Percentiles rank a stretch among this genome's conserved stretches.
Evolutionary conservation across 2,797 vertebrate genomes (phyloP).

Genomic region (Rhinatrema bivittatum): DNA sequence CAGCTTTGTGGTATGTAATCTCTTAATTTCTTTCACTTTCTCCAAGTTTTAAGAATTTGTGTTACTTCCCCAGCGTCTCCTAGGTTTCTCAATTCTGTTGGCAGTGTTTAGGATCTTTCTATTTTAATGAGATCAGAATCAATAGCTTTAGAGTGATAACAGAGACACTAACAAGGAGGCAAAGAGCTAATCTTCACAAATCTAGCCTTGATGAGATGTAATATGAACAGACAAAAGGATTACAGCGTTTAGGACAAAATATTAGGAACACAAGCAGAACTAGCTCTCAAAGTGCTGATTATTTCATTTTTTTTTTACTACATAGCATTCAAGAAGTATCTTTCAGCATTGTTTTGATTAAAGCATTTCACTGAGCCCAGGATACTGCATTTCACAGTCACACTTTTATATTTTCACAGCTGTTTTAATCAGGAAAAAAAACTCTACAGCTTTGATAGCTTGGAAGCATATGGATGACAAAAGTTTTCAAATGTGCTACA

Average conservation of each 20-base stretch:
- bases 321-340: neutral
- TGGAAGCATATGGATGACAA: constrained; percentile 26
- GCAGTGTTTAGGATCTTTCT: constrained; percentile 22
- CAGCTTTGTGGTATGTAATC: no score
- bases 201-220: constrained; percentile 13
- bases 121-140: constrained; percentile 18
- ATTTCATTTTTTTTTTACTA: constrained; percentile 30
- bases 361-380: constrained; percentile 18
- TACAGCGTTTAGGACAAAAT: constrained; percentile 32
- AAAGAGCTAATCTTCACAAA: constrained; percentile 20
- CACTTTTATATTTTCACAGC: constrained; percentile 24
- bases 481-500: constrained; percentile 12
- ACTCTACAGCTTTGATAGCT: constrained; percentile 31
- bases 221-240: constrained; percentile 19
- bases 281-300: constrained; percentile 4
- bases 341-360: constrained; percentile 31
- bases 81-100: constrained; percentile 15
- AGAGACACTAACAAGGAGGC: constrained; percentile 21
- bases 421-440: constrained; percentile 34
- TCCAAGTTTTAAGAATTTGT: constrained; percentile 7
- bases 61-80: constrained; percentile 8
- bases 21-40: no score
- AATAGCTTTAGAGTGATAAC: constrained; percentile 8
- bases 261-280: constrained; percentile 12
- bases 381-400: constrained; percentile 30